A percentile compares a stretch with the other conserved stretches of the same genome.
phyloP scores from a whole-genome alignment of 2,113 vertebrate species.

The Sakesphorus luctuosus region DNA sequence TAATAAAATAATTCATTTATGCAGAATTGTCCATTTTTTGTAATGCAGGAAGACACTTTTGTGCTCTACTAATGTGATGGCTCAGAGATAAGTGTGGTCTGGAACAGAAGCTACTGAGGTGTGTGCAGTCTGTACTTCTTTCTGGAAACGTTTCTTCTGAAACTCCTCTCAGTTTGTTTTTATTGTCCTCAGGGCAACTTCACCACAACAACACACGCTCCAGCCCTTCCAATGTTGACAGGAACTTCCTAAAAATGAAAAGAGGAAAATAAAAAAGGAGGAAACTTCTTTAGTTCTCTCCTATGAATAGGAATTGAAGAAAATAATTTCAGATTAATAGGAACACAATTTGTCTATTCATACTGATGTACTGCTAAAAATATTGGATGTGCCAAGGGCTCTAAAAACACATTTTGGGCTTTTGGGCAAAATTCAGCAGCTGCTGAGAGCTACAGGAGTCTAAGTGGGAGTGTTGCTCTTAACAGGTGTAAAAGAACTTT shows the following conservation, averaged over 20 bases:
- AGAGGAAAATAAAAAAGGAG: not conserved
- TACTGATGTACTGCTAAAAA: not conserved
- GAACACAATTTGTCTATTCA: not conserved
- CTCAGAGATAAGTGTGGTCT: not conserved
- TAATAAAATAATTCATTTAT: not conserved
- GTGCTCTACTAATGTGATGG: not conserved
- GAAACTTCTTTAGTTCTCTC: not conserved
- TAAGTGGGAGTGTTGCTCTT: not conserved
- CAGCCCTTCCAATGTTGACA: conserved; percentile 95
- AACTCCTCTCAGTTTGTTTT: not conserved
- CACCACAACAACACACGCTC: conserved; percentile 91
- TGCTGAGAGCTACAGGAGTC: not conserved
- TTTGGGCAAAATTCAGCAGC: not conserved
- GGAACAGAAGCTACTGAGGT: not conserved
- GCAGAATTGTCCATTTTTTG: not conserved
- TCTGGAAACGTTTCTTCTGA: not conserved
- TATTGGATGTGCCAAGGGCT: not conserved
- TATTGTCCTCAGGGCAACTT: conserved; percentile 84
- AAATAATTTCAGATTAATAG: not conserved
- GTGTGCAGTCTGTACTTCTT: not conserved
- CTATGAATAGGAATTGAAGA: not conserved
- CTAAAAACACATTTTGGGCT: not conserved
- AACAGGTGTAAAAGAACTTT: not conserved
- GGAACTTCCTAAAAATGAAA: conserved; percentile 84
- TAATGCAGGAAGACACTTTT: conserved; percentile 18